Evolutionary conservation across 2,113 vertebrate genomes (phyloP).

Genomic region (Halcyon malimbica): DNA sequence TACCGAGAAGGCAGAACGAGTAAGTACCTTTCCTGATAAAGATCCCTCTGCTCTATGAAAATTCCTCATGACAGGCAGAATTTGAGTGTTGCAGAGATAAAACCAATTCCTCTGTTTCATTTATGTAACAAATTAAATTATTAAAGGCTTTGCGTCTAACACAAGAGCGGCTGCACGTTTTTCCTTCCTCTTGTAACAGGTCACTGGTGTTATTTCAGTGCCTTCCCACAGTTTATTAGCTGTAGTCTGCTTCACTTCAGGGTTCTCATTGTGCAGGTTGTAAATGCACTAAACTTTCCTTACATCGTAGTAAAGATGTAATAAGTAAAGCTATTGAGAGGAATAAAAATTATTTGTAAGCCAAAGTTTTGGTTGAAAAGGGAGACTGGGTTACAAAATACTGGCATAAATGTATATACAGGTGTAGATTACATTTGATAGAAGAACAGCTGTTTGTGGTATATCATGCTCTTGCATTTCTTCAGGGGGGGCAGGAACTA

Average conservation of each 20-base stretch:
- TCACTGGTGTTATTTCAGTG: neutral
- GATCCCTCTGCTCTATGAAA: neutral
- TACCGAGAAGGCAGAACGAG: neutral
- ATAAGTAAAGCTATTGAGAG: neutral
- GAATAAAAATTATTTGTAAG: neutral
- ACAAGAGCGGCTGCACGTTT: neutral
- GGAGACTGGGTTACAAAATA: neutral
- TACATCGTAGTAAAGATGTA: neutral
- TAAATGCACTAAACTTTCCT: neutral
- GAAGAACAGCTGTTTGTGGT: neutral
- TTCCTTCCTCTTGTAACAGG: neutral
- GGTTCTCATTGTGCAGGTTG: rapidly evolving
- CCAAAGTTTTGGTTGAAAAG: neutral
- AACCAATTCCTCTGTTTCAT: neutral
- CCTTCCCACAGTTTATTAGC: neutral
- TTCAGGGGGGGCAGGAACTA: neutral
- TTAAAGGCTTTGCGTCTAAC: neutral
- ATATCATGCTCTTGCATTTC: neutral
- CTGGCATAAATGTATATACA: neutral
- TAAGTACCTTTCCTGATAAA: neutral
- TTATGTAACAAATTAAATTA: neutral
- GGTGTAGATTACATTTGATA: neutral
- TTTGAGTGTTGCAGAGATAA: neutral
- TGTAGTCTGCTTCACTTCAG: neutral
- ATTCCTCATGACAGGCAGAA: neutral